A percentile compares a stretch with the other conserved stretches of the same genome.
phyloP scores from a whole-genome alignment of 2,797 vertebrate species.

The Muscicapa comitata region DNA sequence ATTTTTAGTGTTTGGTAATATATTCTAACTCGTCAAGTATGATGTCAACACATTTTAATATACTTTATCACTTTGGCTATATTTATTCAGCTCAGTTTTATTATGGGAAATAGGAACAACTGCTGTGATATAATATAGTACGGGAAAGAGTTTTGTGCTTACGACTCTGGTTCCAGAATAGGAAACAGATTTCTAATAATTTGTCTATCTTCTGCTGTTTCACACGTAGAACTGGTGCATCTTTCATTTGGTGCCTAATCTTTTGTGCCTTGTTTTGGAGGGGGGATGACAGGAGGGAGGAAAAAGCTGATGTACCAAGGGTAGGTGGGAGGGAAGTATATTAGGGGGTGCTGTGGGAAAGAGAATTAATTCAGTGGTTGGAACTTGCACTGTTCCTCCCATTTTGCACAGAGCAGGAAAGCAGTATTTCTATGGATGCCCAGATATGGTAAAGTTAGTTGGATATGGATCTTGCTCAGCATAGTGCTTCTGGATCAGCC shows the following conservation, averaged over 20 bases:
- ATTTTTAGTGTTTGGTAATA: conserved; percentile 70
- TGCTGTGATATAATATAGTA: neutral
- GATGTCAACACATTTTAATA: conserved; percentile 75
- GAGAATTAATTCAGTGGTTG: neutral
- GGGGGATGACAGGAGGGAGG: neutral
- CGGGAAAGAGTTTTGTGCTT: neutral
- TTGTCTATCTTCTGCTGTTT: neutral
- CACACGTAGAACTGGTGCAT: neutral
- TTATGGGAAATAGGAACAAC: conserved; percentile 8
- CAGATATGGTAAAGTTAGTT: conserved; percentile 57
- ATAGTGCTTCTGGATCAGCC: neutral
- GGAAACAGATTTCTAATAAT: neutral
- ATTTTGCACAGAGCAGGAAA: neutral
- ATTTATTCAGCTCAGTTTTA: conserved; percentile 39
- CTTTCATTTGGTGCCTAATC: neutral
- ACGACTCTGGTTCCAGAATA: neutral
- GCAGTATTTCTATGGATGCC: neutral
- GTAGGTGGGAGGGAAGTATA: neutral
- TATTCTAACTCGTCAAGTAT: conserved; percentile 63
- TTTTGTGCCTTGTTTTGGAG: neutral
- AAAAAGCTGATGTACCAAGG: neutral
- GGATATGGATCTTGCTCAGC: neutral
- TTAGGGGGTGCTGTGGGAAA: neutral
- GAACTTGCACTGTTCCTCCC: neutral
- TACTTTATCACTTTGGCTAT: conserved; percentile 59